Percentiles rank a stretch among this genome's conserved stretches.
Conservation (phyloP, 92 coral and sea anemone genomes). For the Phymanthus crucifer region DNA sequence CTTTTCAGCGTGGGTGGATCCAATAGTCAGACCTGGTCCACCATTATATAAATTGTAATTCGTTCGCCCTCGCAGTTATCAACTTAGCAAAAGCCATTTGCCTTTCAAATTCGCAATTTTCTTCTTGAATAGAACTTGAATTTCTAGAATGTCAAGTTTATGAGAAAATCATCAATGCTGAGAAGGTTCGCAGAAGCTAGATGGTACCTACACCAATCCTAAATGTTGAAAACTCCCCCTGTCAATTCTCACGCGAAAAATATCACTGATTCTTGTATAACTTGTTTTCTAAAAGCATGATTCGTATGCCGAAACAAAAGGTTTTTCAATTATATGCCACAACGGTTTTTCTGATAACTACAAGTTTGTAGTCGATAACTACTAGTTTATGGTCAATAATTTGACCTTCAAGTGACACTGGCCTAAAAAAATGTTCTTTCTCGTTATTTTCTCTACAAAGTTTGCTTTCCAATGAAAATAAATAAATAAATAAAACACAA, state of each 20-base stretch:
- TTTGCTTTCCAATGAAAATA: background rate
- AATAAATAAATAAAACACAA: background rate
- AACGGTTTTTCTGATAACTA: too few species aligned
- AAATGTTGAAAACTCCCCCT: background rate
- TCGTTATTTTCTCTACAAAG: background rate
- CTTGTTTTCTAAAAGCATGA: background rate
- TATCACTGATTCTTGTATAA: background rate
- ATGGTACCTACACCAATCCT: background rate
- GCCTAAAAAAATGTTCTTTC: background rate
- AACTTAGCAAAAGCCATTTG: background rate
- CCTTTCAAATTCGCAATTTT: background rate
- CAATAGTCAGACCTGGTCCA: background rate
- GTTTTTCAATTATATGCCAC: too few species aligned
- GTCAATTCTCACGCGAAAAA: background rate
- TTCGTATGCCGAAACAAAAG: too few species aligned
- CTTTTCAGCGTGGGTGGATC: conserved; percentile 27
- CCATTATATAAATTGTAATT: conserved; percentile 26
- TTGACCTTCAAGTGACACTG: background rate
- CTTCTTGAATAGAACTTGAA: background rate
- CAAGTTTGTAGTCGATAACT: too few species aligned
- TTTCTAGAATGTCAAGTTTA: background rate
- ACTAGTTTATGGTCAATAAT: background rate
- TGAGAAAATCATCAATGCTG: background rate
- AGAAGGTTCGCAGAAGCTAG: background rate
- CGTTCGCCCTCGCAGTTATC: conserved; percentile 33